Conservation (phyloP, 2,113 vertebrate species). For the Embiotoca jacksoni region DNA sequence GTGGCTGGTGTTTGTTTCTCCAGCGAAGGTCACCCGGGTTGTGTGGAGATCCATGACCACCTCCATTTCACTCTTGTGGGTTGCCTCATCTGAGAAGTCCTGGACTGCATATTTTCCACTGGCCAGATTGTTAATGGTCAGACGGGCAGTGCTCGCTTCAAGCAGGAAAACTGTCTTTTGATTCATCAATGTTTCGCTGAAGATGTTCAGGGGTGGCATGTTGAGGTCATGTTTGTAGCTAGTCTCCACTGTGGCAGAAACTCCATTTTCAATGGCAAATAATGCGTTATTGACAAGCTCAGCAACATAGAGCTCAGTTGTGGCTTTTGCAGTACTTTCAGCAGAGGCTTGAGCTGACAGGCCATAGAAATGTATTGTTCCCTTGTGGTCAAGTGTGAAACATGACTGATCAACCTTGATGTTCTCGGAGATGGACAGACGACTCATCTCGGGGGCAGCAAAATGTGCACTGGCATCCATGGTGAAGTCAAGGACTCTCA, state of each 20-base stretch:
- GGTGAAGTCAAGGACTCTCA: conserved; percentile 85
- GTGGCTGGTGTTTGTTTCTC: conserved; percentile 82
- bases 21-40: conserved; percentile 81
- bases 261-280: conserved; percentile 81
- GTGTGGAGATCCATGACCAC: conserved; percentile 81
- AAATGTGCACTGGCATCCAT: conserved; percentile 85
- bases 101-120: conserved; percentile 85
- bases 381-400: conserved; percentile 85
- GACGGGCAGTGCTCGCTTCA: conserved; percentile 75
- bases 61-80: conserved; percentile 84
- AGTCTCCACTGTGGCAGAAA: conserved; percentile 83
- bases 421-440: conserved; percentile 85
- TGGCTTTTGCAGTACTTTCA: conserved; percentile 82
- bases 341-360: conserved; percentile 81
- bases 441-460: conserved; percentile 80
- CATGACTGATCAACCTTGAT: conserved; percentile 84
- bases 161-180: conserved; percentile 83
- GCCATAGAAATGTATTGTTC: conserved; percentile 76
- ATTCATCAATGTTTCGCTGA: conserved; percentile 82
- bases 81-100: conserved; percentile 85
- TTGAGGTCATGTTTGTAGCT: conserved; percentile 87
- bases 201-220: conserved; percentile 83
- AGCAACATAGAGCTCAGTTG: conserved; percentile 83
- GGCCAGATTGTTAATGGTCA: conserved; percentile 83
- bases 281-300: conserved; percentile 81